Evolutionary conservation across 1,140 invertebrate species (phyloP), one percentile per base, ranked within the genome.

Genomic region (Harpegnathos saltator): DNA sequence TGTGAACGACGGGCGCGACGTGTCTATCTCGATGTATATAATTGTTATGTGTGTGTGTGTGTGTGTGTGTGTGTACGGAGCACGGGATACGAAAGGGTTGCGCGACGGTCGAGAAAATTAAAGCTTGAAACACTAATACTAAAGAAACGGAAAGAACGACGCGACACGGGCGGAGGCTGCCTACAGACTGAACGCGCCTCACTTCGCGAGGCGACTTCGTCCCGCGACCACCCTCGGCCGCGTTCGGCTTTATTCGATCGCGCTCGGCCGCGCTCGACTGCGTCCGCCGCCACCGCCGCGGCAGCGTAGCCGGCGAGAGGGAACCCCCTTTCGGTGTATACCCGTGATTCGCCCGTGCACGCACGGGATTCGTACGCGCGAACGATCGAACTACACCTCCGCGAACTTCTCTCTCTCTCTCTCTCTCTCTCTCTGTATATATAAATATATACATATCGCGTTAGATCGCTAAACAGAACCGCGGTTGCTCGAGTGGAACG

Each of bases 131-230:
- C 78, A 93, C 92, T 93, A 94, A 90, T 44, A 91, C 91, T 92
- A 93, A 92, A 89, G 90, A 94, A 94, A 93, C 90, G 87, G 92
- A 94, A 93, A 92, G 89, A 94, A 93, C 87, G 82, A 92, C 91
- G 89, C 91, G 87, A 91, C 86, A 90, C 90, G 90, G 91, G 91
- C 91, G 93, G 92, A 92, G 93, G 91, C 92, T 92, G 89, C 90
- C 91, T 93, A 91, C 85, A 92, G 91, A 94, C 94, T 94, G 89
- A 87, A 80, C 78, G 29, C 69, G 71, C 59, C 73, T 54, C 78
- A 78, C 29, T 38, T 33, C 61, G 58, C 68, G 38, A 50, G 61
- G 74, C 81, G 81, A 19, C 77, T 86, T 62, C 63, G 71, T 63
- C 3, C 1, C 0, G 82, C 86, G 80, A 77, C 29, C 29, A 17